These are phyloP conservation scores for Dicranocentrus wangi DNA, from an alignment of 2,888 invertebrate genomes.

Conservation along the genomic window DNA sequence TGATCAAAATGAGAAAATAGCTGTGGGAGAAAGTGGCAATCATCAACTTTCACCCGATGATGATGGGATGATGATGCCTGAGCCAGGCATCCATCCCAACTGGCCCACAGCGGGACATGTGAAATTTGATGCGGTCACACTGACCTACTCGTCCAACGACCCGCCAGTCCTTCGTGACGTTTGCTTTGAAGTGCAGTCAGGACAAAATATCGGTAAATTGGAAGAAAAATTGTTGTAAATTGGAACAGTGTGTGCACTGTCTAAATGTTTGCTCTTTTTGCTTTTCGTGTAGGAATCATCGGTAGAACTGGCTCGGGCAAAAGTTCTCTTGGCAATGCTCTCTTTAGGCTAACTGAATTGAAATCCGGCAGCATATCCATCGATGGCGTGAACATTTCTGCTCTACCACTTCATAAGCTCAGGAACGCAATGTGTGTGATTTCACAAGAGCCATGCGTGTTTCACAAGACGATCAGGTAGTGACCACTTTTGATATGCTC, in stretches of 20 bases:
- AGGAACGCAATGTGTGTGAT: constrained; percentile 77
- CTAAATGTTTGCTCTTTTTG: too few species aligned
- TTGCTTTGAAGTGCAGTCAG: constrained; percentile 77
- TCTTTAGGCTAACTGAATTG: constrained; percentile 80
- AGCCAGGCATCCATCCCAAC: constrained; percentile 73
- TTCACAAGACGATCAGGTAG: constrained; percentile 74
- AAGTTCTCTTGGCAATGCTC: constrained; percentile 78
- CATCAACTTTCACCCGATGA: too few species aligned
- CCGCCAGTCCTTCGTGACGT: constrained; percentile 77
- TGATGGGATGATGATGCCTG: not conserved
- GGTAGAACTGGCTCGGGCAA: constrained; percentile 78
- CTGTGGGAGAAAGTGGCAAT: not conserved
- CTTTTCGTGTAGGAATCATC: constrained; percentile 77
- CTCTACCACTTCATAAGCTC: constrained; percentile 76
- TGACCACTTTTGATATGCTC: not conserved
- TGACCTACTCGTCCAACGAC: constrained; percentile 76
- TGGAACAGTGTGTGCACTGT: too few species aligned
- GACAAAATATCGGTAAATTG: constrained; percentile 79
- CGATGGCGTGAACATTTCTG: constrained; percentile 77
- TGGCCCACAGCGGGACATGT: constrained; percentile 78
- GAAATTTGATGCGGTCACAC: constrained; percentile 77
- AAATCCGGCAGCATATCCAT: constrained; percentile 77
- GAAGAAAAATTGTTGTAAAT: not conserved
- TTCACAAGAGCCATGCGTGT: constrained; percentile 81
- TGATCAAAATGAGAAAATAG: constrained; percentile 60